phyloP scores from a whole-genome alignment of 2,797 vertebrate species.

The Peromyscus aztecus region DNA sequence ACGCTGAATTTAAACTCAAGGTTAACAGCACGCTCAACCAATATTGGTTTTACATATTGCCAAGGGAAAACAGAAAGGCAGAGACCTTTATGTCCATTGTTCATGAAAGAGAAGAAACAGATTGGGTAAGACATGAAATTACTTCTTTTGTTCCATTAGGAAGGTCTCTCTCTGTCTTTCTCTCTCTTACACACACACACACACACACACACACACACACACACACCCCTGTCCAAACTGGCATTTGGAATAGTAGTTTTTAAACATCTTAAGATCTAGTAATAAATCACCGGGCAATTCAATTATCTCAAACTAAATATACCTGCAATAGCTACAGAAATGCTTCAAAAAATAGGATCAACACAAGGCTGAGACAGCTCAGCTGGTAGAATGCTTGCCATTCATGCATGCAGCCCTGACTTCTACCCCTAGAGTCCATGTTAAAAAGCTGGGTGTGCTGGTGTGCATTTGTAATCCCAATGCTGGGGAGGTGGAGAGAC shows the following conservation, averaged over 20 bases:
- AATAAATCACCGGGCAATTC: conserved; percentile 48
- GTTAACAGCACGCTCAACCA: conserved; percentile 88
- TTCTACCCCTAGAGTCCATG: not conserved
- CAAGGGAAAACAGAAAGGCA: conserved; percentile 78
- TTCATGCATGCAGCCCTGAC: not conserved
- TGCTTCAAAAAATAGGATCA: not conserved
- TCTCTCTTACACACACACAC: not conserved
- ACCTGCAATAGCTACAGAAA: conserved; percentile 31
- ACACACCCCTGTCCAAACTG: conserved; percentile 43
- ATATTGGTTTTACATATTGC: conserved; percentile 90
- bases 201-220: not conserved
- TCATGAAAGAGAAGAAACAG: conserved; percentile 75
- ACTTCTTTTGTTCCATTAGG: conserved; percentile 67
- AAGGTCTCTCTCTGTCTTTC: not conserved
- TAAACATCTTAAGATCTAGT: conserved; percentile 57
- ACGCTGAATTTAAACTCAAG: conserved; percentile 87
- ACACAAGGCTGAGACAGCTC: not conserved
- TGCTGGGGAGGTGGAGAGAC: not conserved
- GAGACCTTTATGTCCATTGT: conserved; percentile 79
- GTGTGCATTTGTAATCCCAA: not conserved
- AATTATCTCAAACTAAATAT: conserved; percentile 36
- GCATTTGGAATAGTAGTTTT: conserved; percentile 58
- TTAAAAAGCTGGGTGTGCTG: not conserved
- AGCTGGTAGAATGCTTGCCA: not conserved
- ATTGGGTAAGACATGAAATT: conserved; percentile 72